Conservation (phyloP, 1,140 invertebrate species). For the Battus philenor region DNA sequence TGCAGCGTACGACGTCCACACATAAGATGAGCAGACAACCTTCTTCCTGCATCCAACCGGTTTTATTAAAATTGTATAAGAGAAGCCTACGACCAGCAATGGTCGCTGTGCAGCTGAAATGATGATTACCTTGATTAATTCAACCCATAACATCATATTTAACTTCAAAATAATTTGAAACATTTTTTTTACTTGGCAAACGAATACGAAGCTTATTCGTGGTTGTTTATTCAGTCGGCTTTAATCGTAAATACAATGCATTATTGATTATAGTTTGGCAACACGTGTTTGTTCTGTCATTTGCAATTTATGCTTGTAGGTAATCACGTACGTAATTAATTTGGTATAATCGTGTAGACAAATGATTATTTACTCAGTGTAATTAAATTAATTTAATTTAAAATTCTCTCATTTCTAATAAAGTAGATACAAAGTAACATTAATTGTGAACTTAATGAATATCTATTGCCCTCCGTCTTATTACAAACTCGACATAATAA, state of each 20-base stretch:
- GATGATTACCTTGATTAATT: too few relatives aligned
- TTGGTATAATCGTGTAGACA: slow-evolving; percentile 8
- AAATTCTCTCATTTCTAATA: neutral
- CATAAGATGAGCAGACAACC: too few relatives aligned
- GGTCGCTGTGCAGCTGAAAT: too few relatives aligned
- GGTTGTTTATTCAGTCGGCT: neutral
- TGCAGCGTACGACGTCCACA: too few relatives aligned
- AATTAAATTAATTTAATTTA: neutral
- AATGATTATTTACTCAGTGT: slow-evolving; percentile 4
- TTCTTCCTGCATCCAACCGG: too few relatives aligned
- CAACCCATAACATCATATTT: too few relatives aligned
- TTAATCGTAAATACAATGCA: neutral
- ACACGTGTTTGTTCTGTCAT: slow-evolving; percentile 8
- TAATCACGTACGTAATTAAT: slow-evolving; percentile 11
- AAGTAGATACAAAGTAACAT: neutral
- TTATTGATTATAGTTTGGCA: slow-evolving; percentile 2
- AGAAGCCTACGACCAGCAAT: too few relatives aligned
- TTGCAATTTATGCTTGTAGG: neutral
- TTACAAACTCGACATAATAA: neutral
- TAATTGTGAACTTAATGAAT: neutral
- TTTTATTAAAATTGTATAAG: too few relatives aligned
- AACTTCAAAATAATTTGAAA: too few relatives aligned
- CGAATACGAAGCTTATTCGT: too few relatives aligned
- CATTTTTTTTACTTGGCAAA: neutral
- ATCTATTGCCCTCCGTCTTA: neutral